Percentiles rank a stretch among this genome's conserved stretches.
phyloP scores from a whole-genome alignment of 2,888 invertebrate species.

The Gnatocerus cornutus region DNA sequence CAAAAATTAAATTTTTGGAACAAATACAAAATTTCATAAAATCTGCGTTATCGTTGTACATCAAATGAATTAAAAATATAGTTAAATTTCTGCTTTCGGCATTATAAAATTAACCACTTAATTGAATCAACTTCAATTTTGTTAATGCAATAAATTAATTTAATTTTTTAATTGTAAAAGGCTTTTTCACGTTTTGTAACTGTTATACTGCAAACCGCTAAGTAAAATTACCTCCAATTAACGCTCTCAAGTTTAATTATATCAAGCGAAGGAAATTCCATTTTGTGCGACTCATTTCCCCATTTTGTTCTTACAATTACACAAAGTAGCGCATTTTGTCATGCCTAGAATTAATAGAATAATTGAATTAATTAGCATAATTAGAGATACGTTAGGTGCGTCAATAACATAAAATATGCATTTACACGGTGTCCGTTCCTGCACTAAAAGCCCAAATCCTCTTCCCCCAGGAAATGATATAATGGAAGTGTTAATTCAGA shows the following conservation, averaged over 20 bases:
- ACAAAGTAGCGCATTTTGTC: conserved; percentile 22
- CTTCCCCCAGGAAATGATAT: conserved; percentile 38
- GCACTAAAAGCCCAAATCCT: conserved; percentile 22
- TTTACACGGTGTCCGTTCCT: conserved; percentile 19
- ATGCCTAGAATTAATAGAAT: conserved; percentile 28
- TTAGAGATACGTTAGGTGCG: conserved; percentile 14
- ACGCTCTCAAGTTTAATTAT: conserved; percentile 26
- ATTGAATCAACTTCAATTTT: too few species aligned
- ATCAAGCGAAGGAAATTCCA: conserved; percentile 31
- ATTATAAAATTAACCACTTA: too few species aligned
- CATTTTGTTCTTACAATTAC: conserved; percentile 4
- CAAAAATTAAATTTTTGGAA: too few species aligned
- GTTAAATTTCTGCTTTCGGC: too few species aligned
- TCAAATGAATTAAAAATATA: too few species aligned
- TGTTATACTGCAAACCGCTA: conserved; percentile 20
- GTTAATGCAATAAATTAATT: too few species aligned
- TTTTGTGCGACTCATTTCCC: conserved; percentile 11
- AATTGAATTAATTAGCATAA: conserved; percentile 37
- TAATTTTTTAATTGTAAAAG: not conserved
- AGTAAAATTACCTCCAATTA: conserved; percentile 20
- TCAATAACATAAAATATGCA: conserved; percentile 30
- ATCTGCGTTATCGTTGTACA: too few species aligned
- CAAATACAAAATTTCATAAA: too few species aligned
- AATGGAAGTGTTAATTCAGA: conserved; percentile 45
- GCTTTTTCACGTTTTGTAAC: conserved; percentile 2